Evolutionary conservation across 2,888 invertebrate species (phyloP), one percentile per base, ranked within the genome.

Genomic region (Microctonus hyperodae): DNA sequence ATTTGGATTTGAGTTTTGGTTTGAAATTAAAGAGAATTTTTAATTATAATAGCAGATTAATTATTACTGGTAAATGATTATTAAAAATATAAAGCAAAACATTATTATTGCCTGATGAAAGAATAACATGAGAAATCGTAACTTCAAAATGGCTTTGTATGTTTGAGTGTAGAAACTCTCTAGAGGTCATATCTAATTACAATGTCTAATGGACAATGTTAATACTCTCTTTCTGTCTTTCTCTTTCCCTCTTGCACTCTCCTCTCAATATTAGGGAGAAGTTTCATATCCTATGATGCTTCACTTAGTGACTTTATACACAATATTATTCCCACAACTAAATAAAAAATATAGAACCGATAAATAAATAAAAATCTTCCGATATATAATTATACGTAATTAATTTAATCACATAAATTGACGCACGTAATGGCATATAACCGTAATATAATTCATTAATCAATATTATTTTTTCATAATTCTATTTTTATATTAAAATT

Each of bases 101-200:
- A 62, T 31, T 53, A 23, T 37, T 35, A 62, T 62, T 37, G 53
- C 37, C 37, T 37, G 40, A 31, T 31, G 53, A 53, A 62, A 9
- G 23, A 23, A n/a, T n/a, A n/a, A 53, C 53, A 62, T 62, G 33
- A 53, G 35, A 62, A 51, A 44, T 44, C 11, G 28, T 10, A 40
- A 25, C 37, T 35, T 33, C 7, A 62, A 62, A 62, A 20, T 62
- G 53, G 37, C 53, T 20, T 25, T 9, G 48, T 50, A 50, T 33
- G 35, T 62, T 62, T 53, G 62, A 53, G 35, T 35, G 33, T 62
- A 35, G 61, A 37, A 62, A 53, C 53, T 62, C 62, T 53, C 62
- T 62, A 31, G 65, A 66, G 66, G 56, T 66, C 48, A 62, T 62
- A 61, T 66, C 57, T 62, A 66, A 66, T 66, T 62, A 66, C 62